These are phyloP conservation scores for Spilogale gracilis DNA, from an alignment of 2,113 vertebrate species.

Conservation along the genomic window DNA sequence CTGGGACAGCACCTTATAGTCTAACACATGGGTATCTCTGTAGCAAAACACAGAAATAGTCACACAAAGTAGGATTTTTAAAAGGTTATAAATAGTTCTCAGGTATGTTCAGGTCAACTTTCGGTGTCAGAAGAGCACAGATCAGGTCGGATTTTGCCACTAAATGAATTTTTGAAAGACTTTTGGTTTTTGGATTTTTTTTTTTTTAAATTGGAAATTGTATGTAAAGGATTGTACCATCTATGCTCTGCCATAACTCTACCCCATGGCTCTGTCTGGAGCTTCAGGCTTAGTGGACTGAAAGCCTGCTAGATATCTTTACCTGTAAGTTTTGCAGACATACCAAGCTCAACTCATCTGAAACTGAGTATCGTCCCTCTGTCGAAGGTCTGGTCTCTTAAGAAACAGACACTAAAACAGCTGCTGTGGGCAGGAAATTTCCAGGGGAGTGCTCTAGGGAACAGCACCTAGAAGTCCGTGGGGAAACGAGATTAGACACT, in stretches of 20 bases:
- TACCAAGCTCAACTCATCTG: background rate
- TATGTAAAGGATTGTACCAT: background rate
- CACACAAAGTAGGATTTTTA: conserved; percentile 19
- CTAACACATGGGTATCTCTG: background rate
- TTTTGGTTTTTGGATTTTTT: background rate
- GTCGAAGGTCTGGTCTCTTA: background rate
- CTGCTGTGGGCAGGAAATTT: background rate
- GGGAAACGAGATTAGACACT: too few relatives aligned
- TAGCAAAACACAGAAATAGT: background rate
- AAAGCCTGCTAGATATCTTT: background rate
- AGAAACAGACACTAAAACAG: background rate
- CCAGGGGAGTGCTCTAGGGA: background rate
- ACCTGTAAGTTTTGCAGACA: background rate
- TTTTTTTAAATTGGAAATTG: background rate
- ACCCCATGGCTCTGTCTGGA: background rate
- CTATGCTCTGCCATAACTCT: background rate
- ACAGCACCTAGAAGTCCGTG: background rate
- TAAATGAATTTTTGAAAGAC: background rate
- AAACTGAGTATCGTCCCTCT: background rate
- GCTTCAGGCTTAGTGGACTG: background rate
- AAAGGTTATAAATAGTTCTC: background rate
- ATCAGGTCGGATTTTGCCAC: background rate
- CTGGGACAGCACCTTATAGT: background rate
- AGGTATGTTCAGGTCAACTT: background rate
- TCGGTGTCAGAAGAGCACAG: background rate